Evolutionary conservation across 2,113 vertebrate species (phyloP), one percentile per base, ranked within the genome.

Genomic region (Podilymbus podiceps): DNA sequence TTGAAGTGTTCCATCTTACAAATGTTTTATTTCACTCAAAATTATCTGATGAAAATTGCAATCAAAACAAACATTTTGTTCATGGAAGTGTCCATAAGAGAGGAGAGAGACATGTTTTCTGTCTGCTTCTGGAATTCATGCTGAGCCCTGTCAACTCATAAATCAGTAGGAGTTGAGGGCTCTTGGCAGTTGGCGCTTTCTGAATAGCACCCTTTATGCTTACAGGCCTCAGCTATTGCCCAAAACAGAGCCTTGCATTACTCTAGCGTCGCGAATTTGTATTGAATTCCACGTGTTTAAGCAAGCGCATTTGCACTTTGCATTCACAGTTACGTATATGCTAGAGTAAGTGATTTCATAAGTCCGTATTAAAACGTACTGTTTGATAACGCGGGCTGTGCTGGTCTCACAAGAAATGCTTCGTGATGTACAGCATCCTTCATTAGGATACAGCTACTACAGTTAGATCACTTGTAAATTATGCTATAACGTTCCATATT

Each of bases 131-230:
- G 58, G 69, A 89, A n/a, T 73, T 89, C 55, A 7, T 59, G 66
- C 92, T 92, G 89, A 58, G 83, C 69, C 84, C 76, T 95, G 77
- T 93, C 73, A 64, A 17, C 58, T 90, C 50, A 15, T 75, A 82
- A 81, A 84, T 47, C 53, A 47, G 80, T 42, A 38, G 89, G 90
- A 92, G 77, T 2, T 77, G 78, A 96, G 89, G 80, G 83, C 69
- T 89, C 46, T 46, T 87, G 77, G 84, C 89, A 85, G 80, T 94
- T 97, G 94, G 91, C 75, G 30, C 84, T 89, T 62, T 52, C 28
- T 96, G 88, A 96, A 94, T 93, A 85, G 94, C 55, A 11, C 53
- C 92, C 67, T 95, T 96, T 79, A 88, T 96, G 55, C 71, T 62
- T 27, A 15, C 47, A 63, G 90, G 42, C 80, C 69, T 56, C 68